Conservation (phyloP, 1,140 invertebrate species). For the Brachionus angularis region DNA sequence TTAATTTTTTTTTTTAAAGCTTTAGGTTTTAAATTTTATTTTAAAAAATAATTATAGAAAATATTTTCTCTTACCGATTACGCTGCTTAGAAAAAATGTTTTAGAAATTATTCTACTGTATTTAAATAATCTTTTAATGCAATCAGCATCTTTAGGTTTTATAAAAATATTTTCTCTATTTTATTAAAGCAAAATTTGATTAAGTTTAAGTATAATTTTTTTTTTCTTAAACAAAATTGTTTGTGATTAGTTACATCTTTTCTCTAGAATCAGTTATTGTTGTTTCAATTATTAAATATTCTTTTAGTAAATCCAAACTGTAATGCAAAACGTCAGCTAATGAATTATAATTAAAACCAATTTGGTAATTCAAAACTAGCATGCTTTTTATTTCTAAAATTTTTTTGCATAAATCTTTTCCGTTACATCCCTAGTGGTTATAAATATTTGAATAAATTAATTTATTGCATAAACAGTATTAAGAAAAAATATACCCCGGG, state of each 20-base stretch:
- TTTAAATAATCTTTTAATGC: not conserved
- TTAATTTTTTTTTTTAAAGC: not conserved
- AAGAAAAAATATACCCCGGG: not conserved
- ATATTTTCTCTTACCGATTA: constrained; percentile 1
- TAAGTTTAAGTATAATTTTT: too few relatives aligned
- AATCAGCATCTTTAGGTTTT: not conserved
- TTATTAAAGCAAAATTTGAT: too few relatives aligned
- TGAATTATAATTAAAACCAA: constrained; percentile 13
- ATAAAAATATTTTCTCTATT: not conserved
- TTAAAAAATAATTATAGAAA: not conserved
- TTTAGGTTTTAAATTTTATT: not conserved
- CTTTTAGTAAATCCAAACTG: not conserved
- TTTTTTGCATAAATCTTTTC: not conserved
- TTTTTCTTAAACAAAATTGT: too few relatives aligned
- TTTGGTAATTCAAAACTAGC: not conserved
- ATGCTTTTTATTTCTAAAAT: constrained; percentile 3
- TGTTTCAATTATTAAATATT: not conserved
- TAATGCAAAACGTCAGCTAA: not conserved
- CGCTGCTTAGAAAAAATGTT: constrained; percentile 18
- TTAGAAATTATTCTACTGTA: not conserved
- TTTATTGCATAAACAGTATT: too few relatives aligned
- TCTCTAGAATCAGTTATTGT: not conserved
- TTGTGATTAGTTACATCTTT: not conserved
- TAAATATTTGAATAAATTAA: constrained; percentile 1
- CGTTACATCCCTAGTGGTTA: constrained; percentile 6